A percentile compares a stretch with the other conserved stretches of the same genome.
phyloP scores from a whole-genome alignment of 1,140 invertebrate species.

The Cecropterus lyciades region DNA sequence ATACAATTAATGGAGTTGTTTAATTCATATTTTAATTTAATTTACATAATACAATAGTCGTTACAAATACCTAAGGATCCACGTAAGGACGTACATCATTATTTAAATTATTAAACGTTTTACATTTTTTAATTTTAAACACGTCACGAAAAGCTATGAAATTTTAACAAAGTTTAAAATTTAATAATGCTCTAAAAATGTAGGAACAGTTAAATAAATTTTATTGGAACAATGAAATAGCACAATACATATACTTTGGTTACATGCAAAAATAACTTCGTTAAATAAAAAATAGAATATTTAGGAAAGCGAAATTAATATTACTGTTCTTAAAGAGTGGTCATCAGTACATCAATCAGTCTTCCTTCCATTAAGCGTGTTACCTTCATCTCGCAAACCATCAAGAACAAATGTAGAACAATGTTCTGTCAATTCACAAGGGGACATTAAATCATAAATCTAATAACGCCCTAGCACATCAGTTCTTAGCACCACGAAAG shows the following conservation, averaged over 20 bases:
- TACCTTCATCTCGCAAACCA: constrained; percentile 37
- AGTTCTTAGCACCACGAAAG: constrained; percentile 70
- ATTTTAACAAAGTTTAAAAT: background rate
- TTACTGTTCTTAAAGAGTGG: background rate
- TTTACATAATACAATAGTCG: constrained; percentile 65
- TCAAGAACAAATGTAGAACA: constrained; percentile 18
- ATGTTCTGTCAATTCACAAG: constrained; percentile 36
- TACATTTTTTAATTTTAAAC: constrained; percentile 21
- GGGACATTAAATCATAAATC: constrained; percentile 38
- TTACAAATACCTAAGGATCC: constrained; percentile 66
- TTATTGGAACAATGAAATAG: background rate
- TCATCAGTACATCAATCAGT: constrained; percentile 49
- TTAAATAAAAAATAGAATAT: background rate
- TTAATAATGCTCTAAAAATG: background rate
- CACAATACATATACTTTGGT: background rate
- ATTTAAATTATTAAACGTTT: constrained; percentile 80
- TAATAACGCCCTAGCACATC: constrained; percentile 47
- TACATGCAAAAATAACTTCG: no score
- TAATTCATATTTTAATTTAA: constrained; percentile 54
- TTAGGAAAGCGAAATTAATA: constrained; percentile 31
- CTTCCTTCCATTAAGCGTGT: constrained; percentile 67
- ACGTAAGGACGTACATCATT: constrained; percentile 60
- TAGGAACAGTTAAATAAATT: background rate
- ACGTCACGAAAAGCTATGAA: background rate
- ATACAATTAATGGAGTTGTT: constrained; percentile 66